phyloP scores from a whole-genome alignment of 2,797 vertebrate genomes.

The Falco naumanni region DNA sequence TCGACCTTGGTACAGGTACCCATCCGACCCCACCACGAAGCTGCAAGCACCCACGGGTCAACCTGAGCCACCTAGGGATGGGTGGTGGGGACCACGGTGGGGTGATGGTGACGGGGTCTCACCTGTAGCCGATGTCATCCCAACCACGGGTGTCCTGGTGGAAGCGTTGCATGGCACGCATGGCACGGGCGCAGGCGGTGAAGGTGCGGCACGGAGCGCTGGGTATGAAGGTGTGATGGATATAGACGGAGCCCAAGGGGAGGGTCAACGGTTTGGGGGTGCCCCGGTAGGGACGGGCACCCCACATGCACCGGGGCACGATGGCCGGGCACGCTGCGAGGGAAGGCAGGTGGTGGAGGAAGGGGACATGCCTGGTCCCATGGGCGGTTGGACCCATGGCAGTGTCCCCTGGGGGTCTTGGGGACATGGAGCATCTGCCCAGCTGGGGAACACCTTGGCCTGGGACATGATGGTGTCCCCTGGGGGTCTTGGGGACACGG shows the following conservation, averaged over 20 bases:
- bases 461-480: neutral
- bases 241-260: slow-evolving; percentile 83
- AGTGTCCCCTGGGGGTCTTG: neutral
- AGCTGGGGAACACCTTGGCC: neutral
- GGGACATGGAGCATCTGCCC: neutral
- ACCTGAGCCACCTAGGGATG: neutral
- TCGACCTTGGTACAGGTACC: slow-evolving; percentile 89
- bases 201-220: slow-evolving; percentile 81
- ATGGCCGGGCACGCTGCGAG: slow-evolving; percentile 86
- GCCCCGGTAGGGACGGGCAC: slow-evolving; percentile 82
- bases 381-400: fast-evolving
- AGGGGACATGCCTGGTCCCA: neutral
- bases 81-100: fast-evolving
- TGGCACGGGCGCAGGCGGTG: slow-evolving; percentile 76
- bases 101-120: neutral
- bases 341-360: neutral
- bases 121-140: slow-evolving; percentile 95
- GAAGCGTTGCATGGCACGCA: slow-evolving; percentile 89
- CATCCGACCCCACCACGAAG: slow-evolving; percentile 89
- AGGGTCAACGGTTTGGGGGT: slow-evolving; percentile 77
- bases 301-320: slow-evolving; percentile 88
- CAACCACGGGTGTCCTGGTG: slow-evolving; percentile 85
- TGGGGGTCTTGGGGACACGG: neutral
- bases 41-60: slow-evolving; percentile 57
- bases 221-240: slow-evolving; percentile 86